Base-by-base conservation (phyloP, 2,888 invertebrate genomes). In the Metacarcinus magister region DNA sequence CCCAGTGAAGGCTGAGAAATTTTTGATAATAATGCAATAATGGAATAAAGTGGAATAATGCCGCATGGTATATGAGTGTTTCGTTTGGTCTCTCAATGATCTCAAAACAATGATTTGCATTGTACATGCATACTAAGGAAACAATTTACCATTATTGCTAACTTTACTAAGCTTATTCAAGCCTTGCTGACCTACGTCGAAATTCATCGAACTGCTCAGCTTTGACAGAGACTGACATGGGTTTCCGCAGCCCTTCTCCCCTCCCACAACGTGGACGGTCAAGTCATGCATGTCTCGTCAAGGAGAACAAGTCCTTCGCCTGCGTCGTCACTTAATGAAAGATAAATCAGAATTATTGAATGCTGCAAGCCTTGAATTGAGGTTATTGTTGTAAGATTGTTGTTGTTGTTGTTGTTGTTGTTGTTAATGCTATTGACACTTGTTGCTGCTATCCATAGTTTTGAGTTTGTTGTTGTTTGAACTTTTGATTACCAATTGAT, bases 291-390 rank as follows among this genome's bases (percentile, higher is more conserved):
- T 67, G 67, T 67, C 67, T n/a, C n/a, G 23, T n/a, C 67, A 67
- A 67, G 67, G 67, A 67, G n/a, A 67, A n/a, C 67, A 67, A 67
- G n/a, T 67, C 67, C 67, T n/a, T 67, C 67, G 67, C n/a, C n/a
- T 67, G 67, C 67, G 67, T n/a, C 67, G 23, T n/a, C n/a, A 23
- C 67, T 0, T 67, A n/a, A 67, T n/a, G n/a, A 67, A 67, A 67
- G n/a, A n/a, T 67, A 67, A 67, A 67, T 67, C 67, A 67, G 67
- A 67, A 23, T n/a, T n/a, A 67, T 67, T 67, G 23, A n/a, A 67
- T 67, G n/a, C n/a, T 4, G 3, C n/a, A n/a, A 67, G 67, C 23
- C 67, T 67, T 67, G 23, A 7, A 23, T 23, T 67, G 23, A 67
- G n/a, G 67, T 67, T 67, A 67, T n/a, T 67, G 67, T 67, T 4